These are phyloP conservation scores for Epinephelus lanceolatus DNA, from an alignment of 2,113 vertebrate genomes.

Conservation along the genomic window DNA sequence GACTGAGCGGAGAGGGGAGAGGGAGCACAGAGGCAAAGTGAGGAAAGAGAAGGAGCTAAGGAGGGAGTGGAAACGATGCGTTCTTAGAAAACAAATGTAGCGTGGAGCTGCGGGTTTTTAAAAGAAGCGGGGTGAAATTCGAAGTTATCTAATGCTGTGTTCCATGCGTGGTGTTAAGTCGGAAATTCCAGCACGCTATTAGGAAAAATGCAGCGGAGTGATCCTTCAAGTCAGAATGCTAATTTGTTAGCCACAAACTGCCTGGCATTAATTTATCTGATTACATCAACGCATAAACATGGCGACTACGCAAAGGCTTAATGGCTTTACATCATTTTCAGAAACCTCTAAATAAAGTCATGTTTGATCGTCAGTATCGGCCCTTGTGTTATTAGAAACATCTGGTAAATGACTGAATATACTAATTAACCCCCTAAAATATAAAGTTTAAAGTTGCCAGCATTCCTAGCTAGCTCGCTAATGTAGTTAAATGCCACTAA, in stretches of 20 bases:
- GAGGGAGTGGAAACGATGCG: conserved; percentile 35
- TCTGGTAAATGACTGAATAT: background rate
- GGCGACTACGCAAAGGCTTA: background rate
- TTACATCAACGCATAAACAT: conserved; percentile 33
- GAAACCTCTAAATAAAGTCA: conserved; percentile 22
- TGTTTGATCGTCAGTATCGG: conserved; percentile 13
- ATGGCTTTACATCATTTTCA: conserved; percentile 6
- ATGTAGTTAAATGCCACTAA: conserved; percentile 1
- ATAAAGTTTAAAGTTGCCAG: background rate
- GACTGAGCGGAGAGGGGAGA: conserved; percentile 40
- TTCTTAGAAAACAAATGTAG: conserved; percentile 47
- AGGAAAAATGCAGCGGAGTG: conserved; percentile 26
- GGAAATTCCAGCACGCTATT: conserved; percentile 41
- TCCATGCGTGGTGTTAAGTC: background rate
- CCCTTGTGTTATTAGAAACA: conserved; percentile 24
- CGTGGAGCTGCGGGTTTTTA: background rate
- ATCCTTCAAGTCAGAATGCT: conserved; percentile 17
- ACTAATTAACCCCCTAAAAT: conserved; percentile 1
- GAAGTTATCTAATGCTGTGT: conserved; percentile 17
- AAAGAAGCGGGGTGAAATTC: conserved; percentile 18
- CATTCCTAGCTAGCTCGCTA: background rate
- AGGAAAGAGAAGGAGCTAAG: conserved; percentile 11
- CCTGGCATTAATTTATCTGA: conserved; percentile 29
- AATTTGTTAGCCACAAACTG: conserved; percentile 41
- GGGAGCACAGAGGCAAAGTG: conserved; percentile 18